A percentile compares a stretch with the other conserved stretches of the same genome.
phyloP scores from a whole-genome alignment of 2,113 vertebrate species.

The Leptobrachium leishanense region DNA sequence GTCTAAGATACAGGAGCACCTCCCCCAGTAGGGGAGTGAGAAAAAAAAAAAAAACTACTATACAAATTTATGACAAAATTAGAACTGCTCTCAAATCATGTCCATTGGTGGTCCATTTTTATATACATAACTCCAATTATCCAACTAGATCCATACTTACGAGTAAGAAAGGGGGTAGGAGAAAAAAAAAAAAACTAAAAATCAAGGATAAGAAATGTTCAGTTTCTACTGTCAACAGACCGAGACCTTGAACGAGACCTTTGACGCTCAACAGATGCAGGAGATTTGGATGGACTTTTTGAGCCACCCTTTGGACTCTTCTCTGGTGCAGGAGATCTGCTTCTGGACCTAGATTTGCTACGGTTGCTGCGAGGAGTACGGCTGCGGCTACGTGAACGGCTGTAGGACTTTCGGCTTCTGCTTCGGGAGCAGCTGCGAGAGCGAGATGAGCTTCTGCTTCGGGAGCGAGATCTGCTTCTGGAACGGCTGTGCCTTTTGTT shows the following conservation, averaged over 20 bases:
- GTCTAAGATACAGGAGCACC: no score
- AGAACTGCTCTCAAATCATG: conserved; percentile 3
- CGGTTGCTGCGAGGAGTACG: conserved; percentile 53
- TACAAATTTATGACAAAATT: conserved; percentile 26
- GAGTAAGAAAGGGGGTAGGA: not conserved
- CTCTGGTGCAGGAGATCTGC: conserved; percentile 76
- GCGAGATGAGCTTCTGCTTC: conserved; percentile 83
- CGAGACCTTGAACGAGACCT: conserved; percentile 79
- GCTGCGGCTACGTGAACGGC: conserved; percentile 79
- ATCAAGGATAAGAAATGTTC: conserved; percentile 59
- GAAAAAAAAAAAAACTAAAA: conserved; percentile 55
- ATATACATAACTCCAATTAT: conserved; percentile 54
- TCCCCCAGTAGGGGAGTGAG: not conserved
- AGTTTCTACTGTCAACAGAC: conserved; percentile 87
- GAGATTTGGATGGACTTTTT: conserved; percentile 76
- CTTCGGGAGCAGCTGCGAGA: conserved; percentile 84
- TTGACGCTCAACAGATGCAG: conserved; percentile 75
- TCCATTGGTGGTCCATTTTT: conserved; percentile 71
- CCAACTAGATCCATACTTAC: conserved; percentile 69
- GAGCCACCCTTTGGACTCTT: conserved; percentile 80
- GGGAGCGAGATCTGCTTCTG: conserved; percentile 84
- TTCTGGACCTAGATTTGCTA: conserved; percentile 77
- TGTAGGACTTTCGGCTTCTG: conserved; percentile 81
- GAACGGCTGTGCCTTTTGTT: conserved; percentile 90
- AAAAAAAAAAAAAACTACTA: not conserved